phyloP scores from a whole-genome alignment of 1,140 invertebrate genomes.

The Babylonia areolata region DNA sequence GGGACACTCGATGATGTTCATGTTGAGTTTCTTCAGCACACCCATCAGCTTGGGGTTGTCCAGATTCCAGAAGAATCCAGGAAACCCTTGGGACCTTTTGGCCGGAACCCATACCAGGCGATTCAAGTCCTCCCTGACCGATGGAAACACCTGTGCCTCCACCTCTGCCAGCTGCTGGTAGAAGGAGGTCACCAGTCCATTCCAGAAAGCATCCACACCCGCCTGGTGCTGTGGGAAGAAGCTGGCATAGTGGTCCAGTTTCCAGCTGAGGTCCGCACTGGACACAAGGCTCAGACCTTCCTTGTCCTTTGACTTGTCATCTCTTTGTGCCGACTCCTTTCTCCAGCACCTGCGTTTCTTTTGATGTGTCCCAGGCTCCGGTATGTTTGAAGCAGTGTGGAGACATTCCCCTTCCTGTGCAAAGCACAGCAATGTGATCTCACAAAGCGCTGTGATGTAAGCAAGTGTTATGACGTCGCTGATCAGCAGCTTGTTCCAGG shows the following conservation, averaged over 20 bases:
- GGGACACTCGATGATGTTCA: conserved; percentile 19
- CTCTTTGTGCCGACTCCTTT: background rate
- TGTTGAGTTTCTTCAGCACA: conserved; percentile 1
- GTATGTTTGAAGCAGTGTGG: background rate
- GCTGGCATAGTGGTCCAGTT: background rate
- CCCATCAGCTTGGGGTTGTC: background rate
- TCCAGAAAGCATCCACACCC: conserved; percentile 18
- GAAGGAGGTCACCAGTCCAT: background rate
- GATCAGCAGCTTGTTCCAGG: conserved; percentile 63
- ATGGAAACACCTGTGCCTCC: background rate
- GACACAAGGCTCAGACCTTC: background rate
- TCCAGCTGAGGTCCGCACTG: background rate
- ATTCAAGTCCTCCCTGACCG: background rate
- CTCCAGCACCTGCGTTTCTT: background rate
- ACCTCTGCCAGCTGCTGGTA: conserved; percentile 12
- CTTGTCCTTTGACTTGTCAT: background rate
- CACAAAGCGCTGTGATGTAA: conserved; percentile 47
- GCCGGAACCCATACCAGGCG: background rate
- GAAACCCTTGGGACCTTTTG: background rate
- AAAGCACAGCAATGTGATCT: conserved; percentile 7
- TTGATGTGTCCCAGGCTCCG: background rate
- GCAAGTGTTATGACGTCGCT: conserved; percentile 57
- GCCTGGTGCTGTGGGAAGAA: conserved; percentile 1
- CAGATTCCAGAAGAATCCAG: conserved; percentile 7
- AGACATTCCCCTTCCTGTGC: background rate